Evolutionary conservation across 2,113 vertebrate species (phyloP).

Genomic region (Rhabdornis inornatus): DNA sequence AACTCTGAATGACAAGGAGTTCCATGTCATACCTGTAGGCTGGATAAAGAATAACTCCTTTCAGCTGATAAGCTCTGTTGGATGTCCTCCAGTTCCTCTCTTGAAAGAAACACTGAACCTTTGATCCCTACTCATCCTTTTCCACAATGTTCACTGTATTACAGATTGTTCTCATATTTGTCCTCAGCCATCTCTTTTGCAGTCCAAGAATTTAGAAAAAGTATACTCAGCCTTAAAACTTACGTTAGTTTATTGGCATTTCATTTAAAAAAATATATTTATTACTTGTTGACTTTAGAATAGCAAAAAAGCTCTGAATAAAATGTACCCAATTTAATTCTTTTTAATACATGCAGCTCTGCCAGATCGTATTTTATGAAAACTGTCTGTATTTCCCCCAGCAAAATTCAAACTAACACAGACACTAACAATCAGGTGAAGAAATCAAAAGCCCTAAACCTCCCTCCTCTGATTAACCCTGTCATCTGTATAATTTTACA

Average conservation of each 20-base stretch:
- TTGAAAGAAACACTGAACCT: neutral
- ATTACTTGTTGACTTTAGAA: neutral
- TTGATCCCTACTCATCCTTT: neutral
- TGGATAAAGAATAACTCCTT: neutral
- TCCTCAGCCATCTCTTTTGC: neutral
- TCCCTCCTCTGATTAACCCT: neutral
- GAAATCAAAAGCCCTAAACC: neutral
- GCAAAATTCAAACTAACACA: neutral
- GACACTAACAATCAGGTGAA: neutral
- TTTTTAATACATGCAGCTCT: neutral
- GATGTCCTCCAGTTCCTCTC: neutral
- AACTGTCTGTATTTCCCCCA: neutral
- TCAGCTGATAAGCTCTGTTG: neutral
- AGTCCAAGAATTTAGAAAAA: neutral
- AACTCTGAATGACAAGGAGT: neutral
- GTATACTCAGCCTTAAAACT: neutral
- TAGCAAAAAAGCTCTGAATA: neutral
- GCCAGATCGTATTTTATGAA: neutral
- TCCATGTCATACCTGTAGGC: neutral
- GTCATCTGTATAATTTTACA: neutral
- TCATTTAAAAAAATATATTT: neutral
- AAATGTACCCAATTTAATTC: neutral
- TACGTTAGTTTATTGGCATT: neutral
- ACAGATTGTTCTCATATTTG: neutral
- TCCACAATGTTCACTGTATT: neutral